Conservation (phyloP, 2,888 invertebrate species). For the Amitus sp. region DNA sequence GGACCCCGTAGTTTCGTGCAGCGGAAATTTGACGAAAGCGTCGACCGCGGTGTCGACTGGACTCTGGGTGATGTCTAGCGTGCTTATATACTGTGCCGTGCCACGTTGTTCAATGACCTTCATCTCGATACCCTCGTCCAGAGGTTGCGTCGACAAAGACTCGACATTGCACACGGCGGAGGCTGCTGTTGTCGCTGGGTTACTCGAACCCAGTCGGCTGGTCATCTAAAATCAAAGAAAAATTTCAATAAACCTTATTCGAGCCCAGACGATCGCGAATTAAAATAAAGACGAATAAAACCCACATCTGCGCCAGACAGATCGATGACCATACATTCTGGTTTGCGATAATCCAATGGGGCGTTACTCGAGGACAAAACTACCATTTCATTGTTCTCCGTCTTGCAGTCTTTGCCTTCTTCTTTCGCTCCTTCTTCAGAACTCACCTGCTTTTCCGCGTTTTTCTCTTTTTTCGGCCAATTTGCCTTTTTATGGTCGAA, state of each 20-base stretch:
- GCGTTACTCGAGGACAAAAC: constrained; percentile 57
- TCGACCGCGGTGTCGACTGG: constrained; percentile 60
- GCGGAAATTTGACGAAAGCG: constrained; percentile 47
- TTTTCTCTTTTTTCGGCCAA: constrained; percentile 62
- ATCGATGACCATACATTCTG: constrained; percentile 66
- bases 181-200: too few species aligned
- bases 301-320: constrained; percentile 63
- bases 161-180: constrained; percentile 34
- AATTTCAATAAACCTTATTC: constrained; percentile 4
- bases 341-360: constrained; percentile 59
- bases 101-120: constrained; percentile 62
- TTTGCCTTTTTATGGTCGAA: constrained; percentile 58
- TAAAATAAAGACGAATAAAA: not conserved
- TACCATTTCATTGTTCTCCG: constrained; percentile 64
- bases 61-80: constrained; percentile 58
- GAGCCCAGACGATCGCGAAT: not conserved
- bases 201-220: constrained; percentile 18
- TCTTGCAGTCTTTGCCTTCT: constrained; percentile 56
- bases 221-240: constrained; percentile 22
- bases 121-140: constrained; percentile 64
- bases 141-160: constrained; percentile 52
- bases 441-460: constrained; percentile 58
- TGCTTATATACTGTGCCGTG: constrained; percentile 57
- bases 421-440: constrained; percentile 60
- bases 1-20: constrained; percentile 51